A percentile compares a stretch with the other conserved stretches of the same genome.
Conservation (phyloP, 1,140 invertebrate species). For the Coptotermes formosanus region DNA sequence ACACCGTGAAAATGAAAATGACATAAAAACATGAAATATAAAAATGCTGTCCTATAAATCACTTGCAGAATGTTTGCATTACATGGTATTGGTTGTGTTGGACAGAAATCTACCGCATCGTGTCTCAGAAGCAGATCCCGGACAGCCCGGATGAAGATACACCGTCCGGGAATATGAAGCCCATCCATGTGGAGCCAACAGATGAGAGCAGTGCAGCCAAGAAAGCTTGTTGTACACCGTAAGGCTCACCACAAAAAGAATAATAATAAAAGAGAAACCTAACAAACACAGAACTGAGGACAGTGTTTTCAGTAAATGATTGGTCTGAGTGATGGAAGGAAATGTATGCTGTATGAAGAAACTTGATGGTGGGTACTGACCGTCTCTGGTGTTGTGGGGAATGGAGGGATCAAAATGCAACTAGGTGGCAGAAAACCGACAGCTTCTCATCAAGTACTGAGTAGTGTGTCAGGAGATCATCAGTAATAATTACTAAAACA, state of each 20-base stretch:
- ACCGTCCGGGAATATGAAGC: constrained; percentile 43
- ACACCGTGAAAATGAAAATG: no score
- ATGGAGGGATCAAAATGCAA: background rate
- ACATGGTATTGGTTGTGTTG: background rate
- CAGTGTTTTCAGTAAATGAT: background rate
- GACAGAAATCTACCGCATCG: constrained; percentile 62
- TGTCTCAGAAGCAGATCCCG: constrained; percentile 59
- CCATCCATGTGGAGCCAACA: constrained; percentile 45
- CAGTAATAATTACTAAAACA: constrained; percentile 30
- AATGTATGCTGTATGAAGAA: background rate
- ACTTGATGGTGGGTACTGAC: background rate
- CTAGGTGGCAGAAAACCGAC: background rate
- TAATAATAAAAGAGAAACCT: no score
- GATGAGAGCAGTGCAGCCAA: constrained; percentile 40
- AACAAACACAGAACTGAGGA: background rate
- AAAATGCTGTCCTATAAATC: no score
- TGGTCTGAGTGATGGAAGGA: background rate
- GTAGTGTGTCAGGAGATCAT: constrained; percentile 16
- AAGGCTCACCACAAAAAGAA: constrained; percentile 4
- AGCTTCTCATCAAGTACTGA: background rate
- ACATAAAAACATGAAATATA: no score
- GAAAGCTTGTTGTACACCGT: constrained; percentile 41
- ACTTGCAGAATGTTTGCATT: no score
- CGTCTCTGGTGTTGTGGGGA: background rate
- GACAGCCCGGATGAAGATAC: constrained; percentile 53